These are phyloP conservation scores for Otolemur crassicaudatus DNA, from an alignment of 2,797 vertebrate species.

Conservation along the genomic window DNA sequence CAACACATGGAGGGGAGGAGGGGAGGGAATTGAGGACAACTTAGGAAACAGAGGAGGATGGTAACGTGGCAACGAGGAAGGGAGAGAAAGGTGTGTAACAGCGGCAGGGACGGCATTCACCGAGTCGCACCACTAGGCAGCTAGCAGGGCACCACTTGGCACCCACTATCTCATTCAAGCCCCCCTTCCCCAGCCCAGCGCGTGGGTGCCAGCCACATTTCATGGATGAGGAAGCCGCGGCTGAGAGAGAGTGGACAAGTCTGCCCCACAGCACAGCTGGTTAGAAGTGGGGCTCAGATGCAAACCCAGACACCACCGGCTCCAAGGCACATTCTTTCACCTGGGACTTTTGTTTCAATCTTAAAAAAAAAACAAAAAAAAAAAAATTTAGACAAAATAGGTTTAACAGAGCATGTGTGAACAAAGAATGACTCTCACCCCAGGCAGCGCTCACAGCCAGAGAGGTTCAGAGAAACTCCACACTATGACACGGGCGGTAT, in stretches of 20 bases:
- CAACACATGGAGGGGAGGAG: not conserved
- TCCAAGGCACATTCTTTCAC: not conserved
- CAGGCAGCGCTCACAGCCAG: too few relatives aligned
- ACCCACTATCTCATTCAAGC: accelerated
- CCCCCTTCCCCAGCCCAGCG: too few relatives aligned
- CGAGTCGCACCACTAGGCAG: not conserved
- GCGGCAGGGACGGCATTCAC: not conserved
- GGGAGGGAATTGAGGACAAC: not conserved
- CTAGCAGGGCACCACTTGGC: accelerated
- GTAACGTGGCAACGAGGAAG: too few relatives aligned
- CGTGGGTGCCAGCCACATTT: accelerated
- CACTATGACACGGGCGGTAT: too few relatives aligned
- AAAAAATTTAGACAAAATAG: not conserved
- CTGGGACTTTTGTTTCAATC: not conserved
- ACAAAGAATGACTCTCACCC: not conserved
- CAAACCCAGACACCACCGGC: not conserved
- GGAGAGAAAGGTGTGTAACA: too few relatives aligned
- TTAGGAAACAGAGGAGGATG: accelerated
- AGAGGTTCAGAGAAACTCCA: not conserved
- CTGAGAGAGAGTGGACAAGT: not conserved
- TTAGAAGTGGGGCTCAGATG: too few relatives aligned
- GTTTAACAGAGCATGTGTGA: not conserved
- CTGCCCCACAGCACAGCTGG: not conserved
- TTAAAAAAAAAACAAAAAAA: not conserved
- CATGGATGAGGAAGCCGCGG: too few relatives aligned